Evolutionary conservation across 2,113 vertebrate genomes (phyloP), one percentile per base, ranked within the genome.

Genomic region (Jacana jacana): DNA sequence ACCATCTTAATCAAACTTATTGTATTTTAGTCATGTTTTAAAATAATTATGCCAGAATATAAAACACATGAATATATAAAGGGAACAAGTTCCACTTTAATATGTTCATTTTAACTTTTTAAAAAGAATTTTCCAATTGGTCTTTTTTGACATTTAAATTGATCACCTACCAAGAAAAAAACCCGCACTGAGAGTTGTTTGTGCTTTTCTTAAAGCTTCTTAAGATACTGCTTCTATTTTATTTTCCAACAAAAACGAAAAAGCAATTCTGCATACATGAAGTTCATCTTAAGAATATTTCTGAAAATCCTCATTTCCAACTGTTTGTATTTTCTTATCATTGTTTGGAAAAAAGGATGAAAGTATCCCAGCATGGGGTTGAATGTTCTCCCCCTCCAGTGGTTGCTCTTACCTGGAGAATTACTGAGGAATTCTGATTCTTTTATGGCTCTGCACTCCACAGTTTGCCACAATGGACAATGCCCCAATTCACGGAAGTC

Each of bases 1-100:
- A 92, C 75, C 77, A 73, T 92, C 95, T 95, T 95, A 95, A 97
- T 96, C 91, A 96, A 96, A 81, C 77, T 92, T 83, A 91, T 76
- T 96, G 88, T 87, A 93, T 93, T 96, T 96, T 92, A 92, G 86
- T 89, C 91, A 89, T 81, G 92, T 76, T 95, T 94, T 89, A 76
- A 94, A 95, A 93, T 92, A 91, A 93, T 94, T 94, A 77, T 93
- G 28, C 40, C 39, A 73, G 84, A 94, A 82, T 89, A 82, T 81
- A 79, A 88, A 96, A 11, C 86, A 91, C 42, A 69, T 96, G 90
- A 88, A 81, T 95, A 52, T 88, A 72, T 78, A 81, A 81, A 92
- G 42, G 60, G 14, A 95, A 58, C 24, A 70, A 95, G 48, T 85
- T 96, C 55, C 64, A 68, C 24, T 89, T 87, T 42, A 93, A 80